These are phyloP conservation scores for Trichosurus vulpecula DNA, from an alignment of 2,797 vertebrate species.

Conservation along the genomic window DNA sequence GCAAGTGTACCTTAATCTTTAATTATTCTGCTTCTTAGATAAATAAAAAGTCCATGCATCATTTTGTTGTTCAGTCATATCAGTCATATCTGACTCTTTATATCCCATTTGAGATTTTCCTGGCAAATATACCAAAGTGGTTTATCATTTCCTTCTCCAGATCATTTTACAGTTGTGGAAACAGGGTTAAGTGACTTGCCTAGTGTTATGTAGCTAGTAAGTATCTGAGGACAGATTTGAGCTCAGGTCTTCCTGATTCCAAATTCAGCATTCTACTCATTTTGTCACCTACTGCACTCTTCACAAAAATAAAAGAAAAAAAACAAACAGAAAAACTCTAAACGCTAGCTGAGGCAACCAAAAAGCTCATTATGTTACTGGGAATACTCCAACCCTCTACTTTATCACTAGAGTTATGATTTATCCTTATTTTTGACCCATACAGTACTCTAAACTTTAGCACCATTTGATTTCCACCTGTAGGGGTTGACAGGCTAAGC, in stretches of 20 bases:
- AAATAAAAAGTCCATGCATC: not conserved
- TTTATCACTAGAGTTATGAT: not conserved
- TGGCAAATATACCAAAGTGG: not conserved
- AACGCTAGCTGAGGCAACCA: not conserved
- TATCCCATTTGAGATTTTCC: not conserved
- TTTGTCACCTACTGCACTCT: not conserved
- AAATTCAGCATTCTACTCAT: not conserved
- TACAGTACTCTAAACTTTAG: not conserved
- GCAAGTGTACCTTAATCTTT: not conserved
- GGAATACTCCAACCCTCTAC: not conserved
- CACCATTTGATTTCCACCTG: not conserved
- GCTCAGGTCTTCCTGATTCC: not conserved
- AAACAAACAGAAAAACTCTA: too few species aligned
- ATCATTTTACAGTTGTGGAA: not conserved
- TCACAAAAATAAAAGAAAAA: too few species aligned
- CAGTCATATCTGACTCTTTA: not conserved
- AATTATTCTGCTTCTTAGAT: not conserved
- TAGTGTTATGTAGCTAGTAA: not conserved
- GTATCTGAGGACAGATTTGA: not conserved
- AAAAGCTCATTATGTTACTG: not conserved
- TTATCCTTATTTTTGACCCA: not conserved
- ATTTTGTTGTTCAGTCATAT: not conserved
- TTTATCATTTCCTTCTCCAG: not conserved
- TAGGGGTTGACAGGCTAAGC: not conserved
- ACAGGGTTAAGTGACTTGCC: not conserved